Base-by-base conservation (phyloP, 2,888 invertebrate genomes). In the Podabrus alpinus region DNA sequence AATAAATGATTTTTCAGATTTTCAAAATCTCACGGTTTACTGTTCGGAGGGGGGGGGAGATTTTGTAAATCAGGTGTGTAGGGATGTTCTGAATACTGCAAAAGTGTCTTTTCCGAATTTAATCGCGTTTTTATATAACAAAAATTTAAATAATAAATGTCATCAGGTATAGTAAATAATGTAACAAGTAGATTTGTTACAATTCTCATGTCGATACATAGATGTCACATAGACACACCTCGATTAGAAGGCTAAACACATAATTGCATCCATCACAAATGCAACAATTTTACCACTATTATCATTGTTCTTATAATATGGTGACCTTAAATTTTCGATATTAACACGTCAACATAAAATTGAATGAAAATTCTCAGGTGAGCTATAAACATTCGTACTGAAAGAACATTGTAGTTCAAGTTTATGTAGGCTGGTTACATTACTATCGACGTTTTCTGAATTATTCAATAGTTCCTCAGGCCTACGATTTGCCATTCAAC, bases 361-460 rank as follows among this genome's bases (percentile, higher is more conserved):
- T 17, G 45, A 71, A 45, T 45, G 71, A 66, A 71, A 59, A 71
- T 66, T 71, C 71, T 17, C 29, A 19, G 29, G 64, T 66, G 68
- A 15, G 69, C 29, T 59, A 68, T 61, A 59, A 64, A 59, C 61
- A 67, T 70, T 61, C 73, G 60, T 59, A 59, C 61, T 66, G 69
- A 59, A 69, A 61, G 21, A 73, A 45, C 45, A n/a, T 45, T 73
- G 69, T 73, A 69, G 73, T 73, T 73, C 73, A 73, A 70, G 73
- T 69, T 73, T 73, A 70, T 67, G 73, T 73, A 73, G 73, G 73
- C 45, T 66, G 73, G 66, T 59, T 73, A 73, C 73, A 73, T 73
- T 24, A 61, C 19, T 62, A 15, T 19, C 21, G 70, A 66, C 73
- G 69, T 73, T 73, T 29, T 60, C 19, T 73, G 73, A 73, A 73